Evolutionary conservation across 2,797 vertebrate species (phyloP).

Genomic region (Tarsius wallacei): DNA sequence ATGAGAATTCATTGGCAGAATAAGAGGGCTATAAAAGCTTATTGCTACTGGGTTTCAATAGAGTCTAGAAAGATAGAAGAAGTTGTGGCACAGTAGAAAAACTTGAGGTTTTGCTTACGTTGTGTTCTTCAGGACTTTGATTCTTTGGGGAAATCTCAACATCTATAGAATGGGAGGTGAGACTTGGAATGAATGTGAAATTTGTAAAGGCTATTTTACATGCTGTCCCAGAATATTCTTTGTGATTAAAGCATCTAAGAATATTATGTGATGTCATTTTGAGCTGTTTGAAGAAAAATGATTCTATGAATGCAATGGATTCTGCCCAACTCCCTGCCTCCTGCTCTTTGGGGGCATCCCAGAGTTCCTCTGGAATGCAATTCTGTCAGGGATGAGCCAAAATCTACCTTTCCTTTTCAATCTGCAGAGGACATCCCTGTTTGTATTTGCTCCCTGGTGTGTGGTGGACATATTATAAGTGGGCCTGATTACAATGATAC

Average conservation of each 20-base stretch:
- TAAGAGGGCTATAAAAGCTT: neutral
- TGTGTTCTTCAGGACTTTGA: constrained; percentile 19
- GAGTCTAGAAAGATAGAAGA: neutral
- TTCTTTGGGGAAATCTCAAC: neutral
- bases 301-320: neutral
- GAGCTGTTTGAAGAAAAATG: constrained; percentile 32
- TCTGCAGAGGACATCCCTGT: neutral
- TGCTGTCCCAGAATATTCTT: constrained; percentile 10
- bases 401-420: neutral
- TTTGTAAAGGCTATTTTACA: neutral
- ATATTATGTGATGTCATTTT: neutral
- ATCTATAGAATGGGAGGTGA: neutral
- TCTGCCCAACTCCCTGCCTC: neutral
- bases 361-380: neutral
- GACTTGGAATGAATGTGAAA: neutral
- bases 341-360: neutral
- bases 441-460: neutral
- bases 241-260: constrained; percentile 10
- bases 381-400: neutral
- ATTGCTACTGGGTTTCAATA: constrained; percentile 42
- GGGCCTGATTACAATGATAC: neutral
- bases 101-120: constrained; percentile 17
- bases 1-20: neutral
- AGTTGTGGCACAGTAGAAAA: neutral
- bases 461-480: neutral